Conservation (phyloP, 1,140 invertebrate genomes). For the Penaeus japonicus region DNA sequence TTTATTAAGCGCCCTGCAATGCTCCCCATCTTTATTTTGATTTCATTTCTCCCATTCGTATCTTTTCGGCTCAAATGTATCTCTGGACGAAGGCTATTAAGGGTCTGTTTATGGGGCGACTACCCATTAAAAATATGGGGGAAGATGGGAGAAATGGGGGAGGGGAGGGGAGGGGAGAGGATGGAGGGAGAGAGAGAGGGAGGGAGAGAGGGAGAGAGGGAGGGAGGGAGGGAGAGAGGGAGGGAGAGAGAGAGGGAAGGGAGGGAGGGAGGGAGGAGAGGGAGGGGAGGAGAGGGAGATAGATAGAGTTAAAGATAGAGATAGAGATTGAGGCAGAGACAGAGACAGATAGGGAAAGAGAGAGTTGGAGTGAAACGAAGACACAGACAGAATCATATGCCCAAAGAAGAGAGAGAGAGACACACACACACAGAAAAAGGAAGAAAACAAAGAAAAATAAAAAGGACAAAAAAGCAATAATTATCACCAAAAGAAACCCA, state of each 20-base stretch:
- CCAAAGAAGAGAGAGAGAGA: background rate
- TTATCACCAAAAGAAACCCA: no score
- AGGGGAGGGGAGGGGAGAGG: background rate
- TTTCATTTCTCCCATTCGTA: no score
- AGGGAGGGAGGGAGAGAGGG: background rate
- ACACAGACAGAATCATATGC: background rate
- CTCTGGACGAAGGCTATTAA: no score
- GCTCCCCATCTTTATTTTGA: no score
- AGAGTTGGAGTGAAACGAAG: background rate
- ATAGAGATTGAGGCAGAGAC: background rate
- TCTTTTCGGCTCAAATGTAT: no score
- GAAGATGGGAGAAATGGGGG: background rate
- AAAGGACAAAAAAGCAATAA: no score
- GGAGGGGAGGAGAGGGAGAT: constrained; percentile 6
- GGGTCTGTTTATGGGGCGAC: no score
- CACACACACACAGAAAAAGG: no score
- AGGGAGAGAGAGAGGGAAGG: background rate
- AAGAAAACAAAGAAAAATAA: no score
- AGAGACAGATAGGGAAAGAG: background rate
- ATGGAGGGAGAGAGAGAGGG: background rate
- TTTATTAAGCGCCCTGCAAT: no score
- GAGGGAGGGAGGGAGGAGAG: background rate
- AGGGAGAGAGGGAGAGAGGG: background rate
- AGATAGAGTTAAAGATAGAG: constrained; percentile 7
- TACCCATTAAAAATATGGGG: no score